Percentiles rank a stretch among this genome's conserved stretches.
Conservation (phyloP, 2,797 vertebrate genomes). For the Pseudotriccus pelzelni region DNA sequence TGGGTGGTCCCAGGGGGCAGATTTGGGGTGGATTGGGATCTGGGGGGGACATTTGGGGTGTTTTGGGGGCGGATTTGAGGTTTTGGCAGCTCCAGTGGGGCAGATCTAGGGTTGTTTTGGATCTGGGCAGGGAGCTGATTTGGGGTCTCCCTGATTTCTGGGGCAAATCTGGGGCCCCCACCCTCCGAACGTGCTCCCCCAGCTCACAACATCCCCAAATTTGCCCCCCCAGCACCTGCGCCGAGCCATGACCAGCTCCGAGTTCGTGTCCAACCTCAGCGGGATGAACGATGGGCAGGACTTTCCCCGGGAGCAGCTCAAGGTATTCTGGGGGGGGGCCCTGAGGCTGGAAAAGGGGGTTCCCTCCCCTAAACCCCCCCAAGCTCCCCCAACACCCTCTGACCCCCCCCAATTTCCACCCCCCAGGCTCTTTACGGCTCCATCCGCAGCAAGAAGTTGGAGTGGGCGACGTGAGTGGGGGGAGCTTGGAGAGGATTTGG, state of each 20-base stretch:
- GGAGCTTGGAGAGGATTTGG: not conserved
- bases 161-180: not conserved
- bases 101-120: too few relatives aligned
- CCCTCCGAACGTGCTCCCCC: not conserved
- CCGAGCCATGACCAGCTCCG: not conserved
- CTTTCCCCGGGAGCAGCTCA: conserved; percentile 87
- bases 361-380: too few relatives aligned
- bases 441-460: conserved; percentile 85
- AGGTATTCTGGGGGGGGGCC: conserved; percentile 72
- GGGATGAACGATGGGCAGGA: conserved; percentile 63
- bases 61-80: too few relatives aligned
- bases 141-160: not conserved
- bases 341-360: not conserved
- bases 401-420: not conserved
- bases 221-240: not conserved
- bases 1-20: too few relatives aligned
- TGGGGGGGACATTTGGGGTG: too few relatives aligned
- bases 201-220: not conserved
- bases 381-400: not conserved
- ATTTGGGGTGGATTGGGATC: not conserved
- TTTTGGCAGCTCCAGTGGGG: too few relatives aligned
- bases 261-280: not conserved
- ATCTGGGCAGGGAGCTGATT: not conserved
- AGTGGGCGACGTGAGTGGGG: conserved; percentile 87
- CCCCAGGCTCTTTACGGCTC: conserved; percentile 84